A percentile compares a stretch with the other conserved stretches of the same genome.
Conservation (phyloP, 2,888 invertebrate species). For the Syrista parreyssii region DNA sequence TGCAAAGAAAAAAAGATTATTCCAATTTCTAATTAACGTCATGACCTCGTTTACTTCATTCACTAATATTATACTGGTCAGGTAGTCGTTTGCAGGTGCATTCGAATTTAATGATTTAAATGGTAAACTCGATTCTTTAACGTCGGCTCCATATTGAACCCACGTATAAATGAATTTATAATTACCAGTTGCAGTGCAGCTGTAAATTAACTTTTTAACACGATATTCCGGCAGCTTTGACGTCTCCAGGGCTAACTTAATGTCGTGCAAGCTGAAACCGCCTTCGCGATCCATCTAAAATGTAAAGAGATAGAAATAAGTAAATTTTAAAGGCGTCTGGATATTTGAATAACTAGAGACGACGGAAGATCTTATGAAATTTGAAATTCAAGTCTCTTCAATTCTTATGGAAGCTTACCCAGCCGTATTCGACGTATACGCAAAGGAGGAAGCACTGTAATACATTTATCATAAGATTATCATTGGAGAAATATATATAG, state of each 20-base stretch:
- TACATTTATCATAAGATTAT: neutral
- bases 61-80: neutral
- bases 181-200: slow-evolving; percentile 37
- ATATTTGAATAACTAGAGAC: neutral
- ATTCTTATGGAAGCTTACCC: slow-evolving; percentile 30
- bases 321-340: neutral
- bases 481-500: neutral
- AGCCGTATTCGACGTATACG: slow-evolving; percentile 42
- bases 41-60: neutral
- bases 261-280: slow-evolving; percentile 36
- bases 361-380: neutral
- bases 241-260: slow-evolving; percentile 32
- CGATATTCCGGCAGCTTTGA: slow-evolving; percentile 30
- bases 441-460: slow-evolving; percentile 48
- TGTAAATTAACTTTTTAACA: slow-evolving; percentile 31
- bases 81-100: neutral
- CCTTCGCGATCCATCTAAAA: slow-evolving; percentile 44
- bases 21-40: neutral
- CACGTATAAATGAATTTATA: neutral
- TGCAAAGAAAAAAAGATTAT: slow-evolving; percentile 20
- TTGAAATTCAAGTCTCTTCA: neutral
- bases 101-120: neutral
- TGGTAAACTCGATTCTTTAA: too few relatives aligned
- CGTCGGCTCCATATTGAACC: neutral
- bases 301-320: neutral